Evolutionary conservation across 1,140 invertebrate species (phyloP).

Genomic region (Muscidifurax raptorellus): DNA sequence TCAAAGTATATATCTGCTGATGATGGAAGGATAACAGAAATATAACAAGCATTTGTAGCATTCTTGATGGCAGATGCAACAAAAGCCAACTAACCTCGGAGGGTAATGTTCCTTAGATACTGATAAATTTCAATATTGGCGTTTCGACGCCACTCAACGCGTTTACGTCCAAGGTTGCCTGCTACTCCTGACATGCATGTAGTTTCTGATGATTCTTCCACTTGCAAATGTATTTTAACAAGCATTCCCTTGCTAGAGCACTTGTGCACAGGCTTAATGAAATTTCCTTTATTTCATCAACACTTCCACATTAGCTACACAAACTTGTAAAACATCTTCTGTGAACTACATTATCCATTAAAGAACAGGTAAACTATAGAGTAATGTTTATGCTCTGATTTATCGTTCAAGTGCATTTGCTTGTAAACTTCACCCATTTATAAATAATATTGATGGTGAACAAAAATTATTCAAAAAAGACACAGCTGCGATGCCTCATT

Average conservation of each 20-base stretch:
- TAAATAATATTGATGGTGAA: slow-evolving; percentile 54
- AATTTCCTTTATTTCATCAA: slow-evolving; percentile 57
- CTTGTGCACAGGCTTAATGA: slow-evolving; percentile 32
- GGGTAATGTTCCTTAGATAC: slow-evolving; percentile 21
- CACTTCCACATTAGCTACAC: slow-evolving; percentile 60
- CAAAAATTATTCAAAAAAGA: slow-evolving; percentile 8
- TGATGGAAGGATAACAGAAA: neutral
- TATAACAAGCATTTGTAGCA: neutral
- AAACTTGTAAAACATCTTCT: slow-evolving; percentile 60
- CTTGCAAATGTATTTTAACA: slow-evolving; percentile 38
- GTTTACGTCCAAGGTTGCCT: slow-evolving; percentile 74
- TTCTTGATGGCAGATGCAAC: neutral
- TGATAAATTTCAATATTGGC: slow-evolving; percentile 59
- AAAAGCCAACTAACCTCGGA: slow-evolving; percentile 36
- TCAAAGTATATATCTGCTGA: slow-evolving; percentile 37
- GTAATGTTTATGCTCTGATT: slow-evolving; percentile 66
- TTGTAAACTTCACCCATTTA: slow-evolving; percentile 71
- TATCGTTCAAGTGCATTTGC: slow-evolving; percentile 66
- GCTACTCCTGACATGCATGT: slow-evolving; percentile 76
- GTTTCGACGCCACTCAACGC: slow-evolving; percentile 75
- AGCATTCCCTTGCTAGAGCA: slow-evolving; percentile 50
- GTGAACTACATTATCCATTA: slow-evolving; percentile 69
- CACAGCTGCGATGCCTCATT: neutral
- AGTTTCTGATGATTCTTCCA: slow-evolving; percentile 65
- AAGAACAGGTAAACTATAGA: slow-evolving; percentile 70